Evolutionary conservation across 92 coral and sea anemone species (phyloP), one percentile per base, ranked within the genome.

Genomic region (Ricordea florida): DNA sequence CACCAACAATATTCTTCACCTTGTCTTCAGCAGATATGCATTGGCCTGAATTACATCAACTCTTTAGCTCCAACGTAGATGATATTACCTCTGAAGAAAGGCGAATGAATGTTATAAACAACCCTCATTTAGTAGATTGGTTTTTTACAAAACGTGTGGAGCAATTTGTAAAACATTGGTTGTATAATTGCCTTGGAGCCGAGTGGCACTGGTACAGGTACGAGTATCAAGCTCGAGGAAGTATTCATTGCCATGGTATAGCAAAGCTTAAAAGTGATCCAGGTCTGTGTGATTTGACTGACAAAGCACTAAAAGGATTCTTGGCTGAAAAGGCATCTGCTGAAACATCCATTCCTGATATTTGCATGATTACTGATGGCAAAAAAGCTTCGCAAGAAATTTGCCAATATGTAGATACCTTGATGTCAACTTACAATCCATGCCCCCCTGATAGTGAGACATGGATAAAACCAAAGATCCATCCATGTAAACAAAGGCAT

Each of bases 1-100:
- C 28, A 8, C 58, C 72, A 26, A 65, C 72, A 44, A 44, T 65
- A n/a, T 72, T 79, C 26, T 85, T 79, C 52, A 79, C 86, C 13
- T 78, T 85, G 24, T 85, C 81, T 27, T 78, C 81, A 17, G 85
- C 77, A 25, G 90, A 85, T 32, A 72, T 84, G 80, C 85, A 84
- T 24, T 66, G 83, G 83, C 78, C 78, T 14, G 88, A 83, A 51
- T 58, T 83, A 16, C 84, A 83, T 30, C 14, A 42, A 28, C 78
- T 83, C 24, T 83, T 75, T 37, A 46, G 48, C 40, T 36, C 67
- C 14, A 50, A 76, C 27, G 66, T 41, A 16, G 80, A 84, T 38
- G 66, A 68, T 15, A 13, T 61, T 35, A 77, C 67, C 23, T 40
- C 44, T 45, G 68, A 78, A 52, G 80, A 77, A 17, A 70, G 79